phyloP scores from a whole-genome alignment of 2,113 vertebrate species.

The Catagonus wagneri region DNA sequence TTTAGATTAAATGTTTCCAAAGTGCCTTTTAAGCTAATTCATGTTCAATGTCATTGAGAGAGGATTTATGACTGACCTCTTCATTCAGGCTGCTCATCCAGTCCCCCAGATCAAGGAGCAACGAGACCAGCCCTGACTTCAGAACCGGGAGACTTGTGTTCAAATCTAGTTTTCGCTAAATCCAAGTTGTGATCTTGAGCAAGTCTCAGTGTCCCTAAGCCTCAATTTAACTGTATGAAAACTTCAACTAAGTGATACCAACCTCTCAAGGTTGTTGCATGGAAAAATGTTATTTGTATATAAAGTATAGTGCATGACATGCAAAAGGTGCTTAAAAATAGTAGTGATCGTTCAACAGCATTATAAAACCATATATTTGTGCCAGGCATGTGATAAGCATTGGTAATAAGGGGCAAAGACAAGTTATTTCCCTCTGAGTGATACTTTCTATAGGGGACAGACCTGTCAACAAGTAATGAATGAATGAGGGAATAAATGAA shows the following conservation, averaged over 20 bases:
- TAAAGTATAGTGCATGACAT: background rate
- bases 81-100: background rate
- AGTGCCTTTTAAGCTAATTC: background rate
- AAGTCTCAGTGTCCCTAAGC: background rate
- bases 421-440: background rate
- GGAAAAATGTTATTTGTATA: background rate
- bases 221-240: background rate
- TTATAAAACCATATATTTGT: background rate
- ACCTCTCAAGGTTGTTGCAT: background rate
- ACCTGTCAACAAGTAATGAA: background rate
- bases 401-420: rapidly evolving
- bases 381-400: background rate
- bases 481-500: background rate
- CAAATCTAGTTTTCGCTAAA: background rate
- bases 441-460: background rate
- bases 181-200: background rate
- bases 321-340: background rate
- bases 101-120: background rate
- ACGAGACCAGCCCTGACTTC: background rate
- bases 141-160: background rate
- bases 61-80: background rate
- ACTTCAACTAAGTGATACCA: background rate
- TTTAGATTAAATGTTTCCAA: background rate
- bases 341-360: background rate
- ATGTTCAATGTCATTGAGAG: background rate